Evolutionary conservation across 2,113 vertebrate genomes (phyloP), one percentile per base, ranked within the genome.

Genomic region (Corvus moneduloides): DNA sequence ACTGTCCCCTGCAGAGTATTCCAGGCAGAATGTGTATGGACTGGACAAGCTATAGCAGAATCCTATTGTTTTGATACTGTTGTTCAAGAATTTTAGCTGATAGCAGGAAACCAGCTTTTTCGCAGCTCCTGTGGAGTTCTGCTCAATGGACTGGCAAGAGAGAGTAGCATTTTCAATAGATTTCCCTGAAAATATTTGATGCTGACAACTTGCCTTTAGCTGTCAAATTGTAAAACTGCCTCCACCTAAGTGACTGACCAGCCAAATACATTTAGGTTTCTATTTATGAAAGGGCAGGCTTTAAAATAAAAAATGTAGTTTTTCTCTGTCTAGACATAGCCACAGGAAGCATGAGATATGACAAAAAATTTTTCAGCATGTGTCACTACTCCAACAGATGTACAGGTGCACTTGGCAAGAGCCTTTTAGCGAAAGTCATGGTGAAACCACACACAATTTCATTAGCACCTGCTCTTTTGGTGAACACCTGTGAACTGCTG

Each of bases 251-350:
- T 91, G n/a, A 52, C 3, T 87, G 49, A 75, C 68, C 71, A 86
- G 52, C 30, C 61, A 89, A 56, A 93, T 68, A 44, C 2, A 22
- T 83, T 87, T 52, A 69, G 37, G 41, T 54, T 87, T 81, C 87
- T 95, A 93, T 87, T 94, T 93, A 82, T 74, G 74, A 89, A 84
- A 81, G 33, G 6, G 5, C 4, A 94, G 39, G 28, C 16, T 74
- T 83, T 56, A 87, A 95, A 94, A 90, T 82, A 87, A 58, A 14
- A 93, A 93, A 56, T 54, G 24, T 28, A 43, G 5, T 26, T 91
- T 91, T 96, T 67, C 43, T 43, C 90, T 96, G 94, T 94, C 91
- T 95, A 96, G 93, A 91, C 90, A 87, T 83, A 94, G 49, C 87
- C 82, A 76, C 82, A 80, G 84, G 94, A 92, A 95, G 49, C 74